Evolutionary conservation across 1,140 invertebrate genomes (phyloP).

Genomic region (Aricia agestis): DNA sequence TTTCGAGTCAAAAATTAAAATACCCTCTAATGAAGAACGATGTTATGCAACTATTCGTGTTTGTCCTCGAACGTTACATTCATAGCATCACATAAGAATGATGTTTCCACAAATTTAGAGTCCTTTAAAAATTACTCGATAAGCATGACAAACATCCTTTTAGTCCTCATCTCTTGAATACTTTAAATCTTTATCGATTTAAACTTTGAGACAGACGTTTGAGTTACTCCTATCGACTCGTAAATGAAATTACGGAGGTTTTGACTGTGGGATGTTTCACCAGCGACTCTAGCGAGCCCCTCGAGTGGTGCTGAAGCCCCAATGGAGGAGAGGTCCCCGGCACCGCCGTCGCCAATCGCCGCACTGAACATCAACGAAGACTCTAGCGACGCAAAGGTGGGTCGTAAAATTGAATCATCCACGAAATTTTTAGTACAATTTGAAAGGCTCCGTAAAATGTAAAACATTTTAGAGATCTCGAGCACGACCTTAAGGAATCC

Average conservation of each 20-base stretch:
- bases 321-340: conserved; percentile 39
- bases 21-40: too few species aligned
- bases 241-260: conserved; percentile 3
- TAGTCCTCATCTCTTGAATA: too few species aligned
- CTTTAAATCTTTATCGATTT: neutral
- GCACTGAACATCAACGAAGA: conserved; percentile 55
- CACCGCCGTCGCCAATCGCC: conserved; percentile 39
- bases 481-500: neutral
- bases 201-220: neutral
- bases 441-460: neutral
- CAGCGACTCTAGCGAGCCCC: conserved; percentile 59
- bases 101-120: too few species aligned
- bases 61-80: too few species aligned
- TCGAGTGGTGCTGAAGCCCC: conserved; percentile 57
- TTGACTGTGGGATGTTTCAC: conserved; percentile 9
- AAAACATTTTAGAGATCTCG: neutral
- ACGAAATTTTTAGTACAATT: neutral
- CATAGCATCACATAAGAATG: too few species aligned
- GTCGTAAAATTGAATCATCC: conserved; percentile 4
- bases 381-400: conserved; percentile 65
- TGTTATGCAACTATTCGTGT: too few species aligned
- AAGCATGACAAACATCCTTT: too few species aligned
- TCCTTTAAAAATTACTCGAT: too few species aligned
- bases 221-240: neutral
- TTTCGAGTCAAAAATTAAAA: too few species aligned